Evolutionary conservation across 2,888 invertebrate species (phyloP), one percentile per base, ranked within the genome.

Genomic region (Hypercompe scribonia): DNA sequence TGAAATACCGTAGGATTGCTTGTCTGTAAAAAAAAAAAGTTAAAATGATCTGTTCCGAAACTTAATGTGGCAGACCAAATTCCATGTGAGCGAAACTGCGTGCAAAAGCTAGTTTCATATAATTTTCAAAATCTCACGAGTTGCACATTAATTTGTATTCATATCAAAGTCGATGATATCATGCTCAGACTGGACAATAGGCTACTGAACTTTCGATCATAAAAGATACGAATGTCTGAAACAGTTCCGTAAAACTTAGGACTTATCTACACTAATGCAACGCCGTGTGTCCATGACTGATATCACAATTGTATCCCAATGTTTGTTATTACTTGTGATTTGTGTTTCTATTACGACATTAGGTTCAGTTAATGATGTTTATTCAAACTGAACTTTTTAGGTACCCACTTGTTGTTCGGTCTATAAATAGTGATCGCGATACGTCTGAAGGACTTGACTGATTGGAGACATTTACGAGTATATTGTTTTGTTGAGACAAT

Each of bases 181-280:
- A 65, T 67, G 58, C 76, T 68, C 58, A 72, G 70, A 75, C 46
- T 74, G 73, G 83, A 80, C 77, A 81, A 76, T 75, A 70, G 81
- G 68, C 54, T 77, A 50, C 79, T 84, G 84, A 84, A 84, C 78
- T 81, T 73, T 70, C 74, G 28, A 75, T 70, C 54, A 42, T 78
- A 78, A 71, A 83, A 34, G 50, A 67, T 65, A 63, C 58, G 58
- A 50, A 46, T 21, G 42, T 66, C 65, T 78, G 33, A 31, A 65
- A 71, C 70, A 65, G 72, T 77, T 70, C 7, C 54, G 64, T 61
- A 42, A 28, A 58, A 58, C 58, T 58, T 58, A 58, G 58, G 28
- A 28, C 28, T 28, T 4, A 28, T 58, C 28, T 58, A 8, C 58
- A 28, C 28, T 15, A 58, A 15, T 28, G 15, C 28, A 15, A 58